These are phyloP conservation scores for Phlogophora meticulosa DNA, from an alignment of 2,888 invertebrate species.

Conservation along the genomic window DNA sequence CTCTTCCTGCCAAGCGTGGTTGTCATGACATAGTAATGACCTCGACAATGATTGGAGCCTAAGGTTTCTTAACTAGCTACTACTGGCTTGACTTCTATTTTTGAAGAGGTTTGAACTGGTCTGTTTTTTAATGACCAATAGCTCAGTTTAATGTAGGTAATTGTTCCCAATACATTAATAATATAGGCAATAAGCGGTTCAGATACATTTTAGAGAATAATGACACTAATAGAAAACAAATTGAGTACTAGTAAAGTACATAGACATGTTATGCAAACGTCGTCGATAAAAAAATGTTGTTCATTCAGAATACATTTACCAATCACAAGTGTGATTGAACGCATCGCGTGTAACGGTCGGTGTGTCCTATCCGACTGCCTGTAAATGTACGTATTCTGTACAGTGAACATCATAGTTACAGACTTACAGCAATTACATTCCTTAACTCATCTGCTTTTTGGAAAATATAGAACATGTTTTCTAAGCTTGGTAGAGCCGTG, in stretches of 20 bases:
- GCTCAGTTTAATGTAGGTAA: too few relatives aligned
- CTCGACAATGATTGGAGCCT: neutral
- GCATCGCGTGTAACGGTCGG: constrained; percentile 22
- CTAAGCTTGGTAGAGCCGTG: too few relatives aligned
- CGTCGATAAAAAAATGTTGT: constrained; percentile 7
- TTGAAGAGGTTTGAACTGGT: too few relatives aligned
- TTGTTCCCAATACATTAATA: too few relatives aligned
- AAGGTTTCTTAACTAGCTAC: neutral
- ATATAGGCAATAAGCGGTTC: too few relatives aligned
- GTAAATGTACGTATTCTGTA: constrained; percentile 1
- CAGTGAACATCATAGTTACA: neutral
- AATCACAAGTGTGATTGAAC: constrained; percentile 27
- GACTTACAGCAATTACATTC: neutral
- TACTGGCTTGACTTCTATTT: too few relatives aligned
- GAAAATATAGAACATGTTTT: too few relatives aligned
- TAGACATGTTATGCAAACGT: neutral
- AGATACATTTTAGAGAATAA: neutral
- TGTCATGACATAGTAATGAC: neutral
- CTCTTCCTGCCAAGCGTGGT: neutral
- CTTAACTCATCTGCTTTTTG: neutral
- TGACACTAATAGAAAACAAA: neutral
- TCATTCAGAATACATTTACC: constrained; percentile 21
- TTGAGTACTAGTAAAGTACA: neutral
- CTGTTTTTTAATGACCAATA: too few relatives aligned
- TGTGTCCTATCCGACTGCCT: constrained; percentile 12